Percentiles rank a stretch among this genome's conserved stretches.
These are phyloP conservation scores for Pomatorhinus ruficollis DNA, from an alignment of 2,113 vertebrate species.

Conservation along the genomic window DNA sequence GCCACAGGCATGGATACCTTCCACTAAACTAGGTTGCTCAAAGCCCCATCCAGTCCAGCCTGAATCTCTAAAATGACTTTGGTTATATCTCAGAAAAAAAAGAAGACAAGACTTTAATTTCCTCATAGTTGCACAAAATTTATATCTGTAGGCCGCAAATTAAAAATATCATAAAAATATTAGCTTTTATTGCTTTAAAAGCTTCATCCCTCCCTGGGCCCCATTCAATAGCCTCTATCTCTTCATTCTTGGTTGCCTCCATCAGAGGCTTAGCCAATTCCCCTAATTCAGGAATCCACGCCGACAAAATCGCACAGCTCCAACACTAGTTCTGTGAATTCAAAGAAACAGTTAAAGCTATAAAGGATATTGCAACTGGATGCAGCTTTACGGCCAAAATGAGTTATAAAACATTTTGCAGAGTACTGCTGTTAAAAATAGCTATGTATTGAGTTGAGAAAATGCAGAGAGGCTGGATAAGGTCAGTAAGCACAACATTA, in stretches of 20 bases:
- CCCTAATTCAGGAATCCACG: neutral
- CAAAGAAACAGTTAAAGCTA: neutral
- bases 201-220: neutral
- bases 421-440: constrained; percentile 64
- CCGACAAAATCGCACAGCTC: neutral
- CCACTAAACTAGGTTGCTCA: neutral
- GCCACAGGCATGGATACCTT: neutral
- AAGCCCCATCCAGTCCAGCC: neutral
- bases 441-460: constrained; percentile 18
- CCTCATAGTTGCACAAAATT: neutral
- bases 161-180: neutral
- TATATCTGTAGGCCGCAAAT: neutral
- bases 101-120: neutral
- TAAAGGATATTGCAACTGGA: constrained; percentile 17
- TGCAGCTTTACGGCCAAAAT: constrained; percentile 35
- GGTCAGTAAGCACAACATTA: neutral
- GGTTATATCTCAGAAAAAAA: neutral
- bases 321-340: neutral
- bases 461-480: constrained; percentile 4
- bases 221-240: neutral
- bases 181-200: neutral
- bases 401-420: constrained; percentile 55
- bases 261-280: neutral
- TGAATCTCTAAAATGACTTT: neutral
- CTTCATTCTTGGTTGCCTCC: neutral